Percentiles rank a stretch among this genome's conserved stretches.
Conservation (phyloP, 2,888 invertebrate genomes). For the Parnassius smintheus region DNA sequence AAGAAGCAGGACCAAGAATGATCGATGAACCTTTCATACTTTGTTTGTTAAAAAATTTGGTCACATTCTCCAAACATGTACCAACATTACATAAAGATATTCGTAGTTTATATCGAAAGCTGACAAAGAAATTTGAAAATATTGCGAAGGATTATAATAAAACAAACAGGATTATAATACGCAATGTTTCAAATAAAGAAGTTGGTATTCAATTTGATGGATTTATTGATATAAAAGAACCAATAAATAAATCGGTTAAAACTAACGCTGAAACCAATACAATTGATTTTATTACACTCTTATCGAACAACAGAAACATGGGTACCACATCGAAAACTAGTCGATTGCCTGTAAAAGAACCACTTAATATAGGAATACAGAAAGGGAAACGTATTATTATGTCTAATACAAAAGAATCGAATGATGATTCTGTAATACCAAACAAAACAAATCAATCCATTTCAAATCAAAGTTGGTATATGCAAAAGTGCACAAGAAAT, state of each 20-base stretch:
- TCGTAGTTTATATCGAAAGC: slow-evolving; percentile 48
- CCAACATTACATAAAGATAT: slow-evolving; percentile 59
- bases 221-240: neutral
- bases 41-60: slow-evolving; percentile 49
- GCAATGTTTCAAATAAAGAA: slow-evolving; percentile 1
- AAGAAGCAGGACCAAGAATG: slow-evolving; percentile 44
- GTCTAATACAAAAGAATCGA: neutral
- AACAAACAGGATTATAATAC: slow-evolving; percentile 38
- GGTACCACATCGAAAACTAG: slow-evolving; percentile 3
- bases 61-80: slow-evolving; percentile 30
- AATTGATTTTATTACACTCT: slow-evolving; percentile 9
- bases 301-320: neutral
- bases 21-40: slow-evolving; percentile 64
- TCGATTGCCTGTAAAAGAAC: neutral
- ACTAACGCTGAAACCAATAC: slow-evolving; percentile 15
- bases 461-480: slow-evolving; percentile 44
- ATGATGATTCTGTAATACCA: slow-evolving; percentile 10
- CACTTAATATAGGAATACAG: slow-evolving; percentile 4
- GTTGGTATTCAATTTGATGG: slow-evolving; percentile 10
- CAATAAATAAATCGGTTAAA: neutral
- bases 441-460: slow-evolving; percentile 37
- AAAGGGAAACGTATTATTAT: neutral
- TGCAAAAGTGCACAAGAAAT: slow-evolving; percentile 39
- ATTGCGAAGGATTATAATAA: slow-evolving; percentile 37
- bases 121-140: slow-evolving; percentile 56